Evolutionary conservation across 2,888 invertebrate species (phyloP).

Genomic region (Athalia cordata): DNA sequence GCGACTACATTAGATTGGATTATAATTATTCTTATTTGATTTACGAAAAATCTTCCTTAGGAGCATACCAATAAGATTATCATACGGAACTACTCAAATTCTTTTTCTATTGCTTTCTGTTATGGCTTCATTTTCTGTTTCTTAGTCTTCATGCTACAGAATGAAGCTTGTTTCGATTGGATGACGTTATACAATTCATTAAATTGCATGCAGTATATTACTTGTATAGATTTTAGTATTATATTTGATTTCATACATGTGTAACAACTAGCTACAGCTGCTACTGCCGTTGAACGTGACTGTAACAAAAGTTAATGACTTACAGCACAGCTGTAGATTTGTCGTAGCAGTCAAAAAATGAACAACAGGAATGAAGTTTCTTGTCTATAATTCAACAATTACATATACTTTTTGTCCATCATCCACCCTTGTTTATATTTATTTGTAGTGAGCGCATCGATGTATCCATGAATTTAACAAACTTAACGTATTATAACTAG

Average conservation of each 20-base stretch:
- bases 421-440: too few relatives aligned
- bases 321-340: conserved; percentile 6
- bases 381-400: too few relatives aligned
- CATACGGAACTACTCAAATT: background rate
- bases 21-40: conserved; percentile 41
- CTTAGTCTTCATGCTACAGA: background rate
- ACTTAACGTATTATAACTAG: too few relatives aligned
- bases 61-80: background rate
- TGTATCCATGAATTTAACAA: too few relatives aligned
- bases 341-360: conserved; percentile 23
- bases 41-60: background rate
- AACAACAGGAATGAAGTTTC: conserved; percentile 10
- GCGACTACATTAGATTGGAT: conserved; percentile 38
- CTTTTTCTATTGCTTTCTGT: too few relatives aligned
- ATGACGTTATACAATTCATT: conserved; percentile 8
- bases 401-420: too few relatives aligned
- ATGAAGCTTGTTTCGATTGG: conserved; percentile 15
- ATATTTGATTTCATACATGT: background rate
- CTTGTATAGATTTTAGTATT: background rate
- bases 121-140: too few relatives aligned
- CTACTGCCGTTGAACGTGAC: conserved; percentile 6
- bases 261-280: background rate
- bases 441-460: too few relatives aligned
- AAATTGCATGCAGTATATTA: background rate
- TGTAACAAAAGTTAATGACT: conserved; percentile 26